Evolutionary conservation across 2,797 vertebrate genomes (phyloP).

Genomic region (Columba guinea): DNA sequence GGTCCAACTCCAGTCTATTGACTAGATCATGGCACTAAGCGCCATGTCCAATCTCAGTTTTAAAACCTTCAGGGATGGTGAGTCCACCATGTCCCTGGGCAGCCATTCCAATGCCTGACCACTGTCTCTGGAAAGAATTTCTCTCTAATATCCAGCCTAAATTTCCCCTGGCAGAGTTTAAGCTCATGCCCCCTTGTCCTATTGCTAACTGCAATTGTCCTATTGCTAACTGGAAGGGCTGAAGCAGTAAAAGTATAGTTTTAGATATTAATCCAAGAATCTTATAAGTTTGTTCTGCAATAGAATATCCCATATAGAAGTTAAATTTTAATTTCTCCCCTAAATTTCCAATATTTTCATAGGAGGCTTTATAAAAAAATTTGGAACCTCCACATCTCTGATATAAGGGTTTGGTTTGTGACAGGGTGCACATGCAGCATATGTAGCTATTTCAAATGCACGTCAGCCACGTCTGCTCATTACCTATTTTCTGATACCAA

Average conservation of each 20-base stretch:
- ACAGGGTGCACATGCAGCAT: accelerated
- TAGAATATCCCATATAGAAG: not conserved
- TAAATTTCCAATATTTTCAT: not conserved
- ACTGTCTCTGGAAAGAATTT: too few relatives aligned
- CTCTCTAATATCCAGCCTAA: too few relatives aligned
- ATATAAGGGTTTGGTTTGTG: not conserved
- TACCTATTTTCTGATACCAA: not conserved
- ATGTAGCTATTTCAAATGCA: not conserved
- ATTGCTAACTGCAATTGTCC: not conserved
- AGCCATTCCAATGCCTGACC: too few relatives aligned
- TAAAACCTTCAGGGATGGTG: too few relatives aligned
- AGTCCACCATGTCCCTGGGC: too few relatives aligned
- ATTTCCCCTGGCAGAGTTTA: too few relatives aligned
- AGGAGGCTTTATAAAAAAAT: not conserved
- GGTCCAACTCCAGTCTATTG: too few relatives aligned
- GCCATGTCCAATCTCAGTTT: too few relatives aligned
- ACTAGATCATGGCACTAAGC: too few relatives aligned
- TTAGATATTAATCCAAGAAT: not conserved
- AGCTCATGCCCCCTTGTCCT: too few relatives aligned
- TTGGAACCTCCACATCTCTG: not conserved
- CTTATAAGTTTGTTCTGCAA: not conserved
- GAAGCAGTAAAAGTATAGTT: not conserved
- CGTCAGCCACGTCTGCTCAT: not conserved
- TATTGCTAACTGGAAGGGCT: not conserved
- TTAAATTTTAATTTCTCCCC: not conserved